Evolutionary conservation across 2,113 vertebrate genomes (phyloP).

Genomic region (Danio rerio): DNA sequence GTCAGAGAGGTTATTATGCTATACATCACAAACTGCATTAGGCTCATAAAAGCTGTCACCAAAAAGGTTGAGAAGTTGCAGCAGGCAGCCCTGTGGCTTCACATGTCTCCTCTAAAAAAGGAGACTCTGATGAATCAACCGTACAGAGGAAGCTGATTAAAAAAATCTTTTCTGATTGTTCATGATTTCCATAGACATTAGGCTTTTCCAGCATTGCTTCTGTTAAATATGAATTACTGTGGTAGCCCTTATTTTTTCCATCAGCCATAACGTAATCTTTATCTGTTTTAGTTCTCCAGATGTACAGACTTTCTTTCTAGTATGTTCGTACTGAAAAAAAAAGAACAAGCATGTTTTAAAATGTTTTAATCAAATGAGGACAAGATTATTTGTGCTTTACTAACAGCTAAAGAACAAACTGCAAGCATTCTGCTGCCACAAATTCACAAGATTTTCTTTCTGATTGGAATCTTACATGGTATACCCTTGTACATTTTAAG

Average conservation of each 20-base stretch:
- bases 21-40: slow-evolving; percentile 85
- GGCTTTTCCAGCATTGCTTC: slow-evolving; percentile 16
- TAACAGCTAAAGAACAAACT: no score
- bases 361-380: no score
- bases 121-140: slow-evolving; percentile 68
- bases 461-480: no score
- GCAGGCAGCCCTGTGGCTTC: slow-evolving; percentile 71
- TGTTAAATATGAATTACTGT: slow-evolving; percentile 43
- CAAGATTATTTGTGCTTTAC: no score
- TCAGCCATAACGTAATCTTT: slow-evolving; percentile 51
- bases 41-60: slow-evolving; percentile 83
- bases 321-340: background rate
- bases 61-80: slow-evolving; percentile 77
- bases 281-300: background rate
- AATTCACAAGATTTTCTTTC: no score
- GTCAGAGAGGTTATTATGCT: slow-evolving; percentile 83
- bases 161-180: slow-evolving; percentile 65
- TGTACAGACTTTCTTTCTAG: background rate
- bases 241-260: slow-evolving; percentile 55
- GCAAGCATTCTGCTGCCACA: no score
- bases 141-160: slow-evolving; percentile 61
- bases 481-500: no score
- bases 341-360: background rate
- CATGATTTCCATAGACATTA: slow-evolving; percentile 60
- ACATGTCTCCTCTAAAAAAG: slow-evolving; percentile 72